phyloP scores from a whole-genome alignment of 2,888 invertebrate species.

The Drosophila infuscata region DNA sequence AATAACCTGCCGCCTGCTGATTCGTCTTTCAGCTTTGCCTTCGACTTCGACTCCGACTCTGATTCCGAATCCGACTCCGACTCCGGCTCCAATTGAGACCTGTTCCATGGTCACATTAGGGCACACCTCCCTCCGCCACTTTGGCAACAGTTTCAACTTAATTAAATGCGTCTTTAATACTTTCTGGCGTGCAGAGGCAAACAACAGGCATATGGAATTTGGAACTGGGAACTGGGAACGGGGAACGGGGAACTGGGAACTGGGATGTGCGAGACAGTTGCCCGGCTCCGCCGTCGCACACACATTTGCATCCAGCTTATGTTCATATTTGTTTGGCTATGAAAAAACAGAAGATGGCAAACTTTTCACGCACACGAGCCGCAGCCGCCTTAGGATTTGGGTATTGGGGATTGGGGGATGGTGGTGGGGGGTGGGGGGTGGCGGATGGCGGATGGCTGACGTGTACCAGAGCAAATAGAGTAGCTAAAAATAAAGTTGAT shows the following conservation, averaged over 20 bases:
- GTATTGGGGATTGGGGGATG: background rate
- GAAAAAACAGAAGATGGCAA: conserved; percentile 58
- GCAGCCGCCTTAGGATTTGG: background rate
- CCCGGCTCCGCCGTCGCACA: conserved; percentile 38
- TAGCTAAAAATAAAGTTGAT: conserved; percentile 75
- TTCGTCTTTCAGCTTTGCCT: conserved; percentile 5
- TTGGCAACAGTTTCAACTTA: conserved; percentile 78
- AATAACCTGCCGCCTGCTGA: conserved; percentile 29
- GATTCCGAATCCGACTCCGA: conserved; percentile 40
- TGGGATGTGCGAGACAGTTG: conserved; percentile 6
- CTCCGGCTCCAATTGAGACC: conserved; percentile 55
- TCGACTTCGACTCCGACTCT: conserved; percentile 30
- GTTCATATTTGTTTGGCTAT: conserved; percentile 75
- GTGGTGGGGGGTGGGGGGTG: too few species aligned
- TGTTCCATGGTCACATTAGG: conserved; percentile 35
- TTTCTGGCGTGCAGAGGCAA: conserved; percentile 48
- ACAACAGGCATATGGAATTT: conserved; percentile 28
- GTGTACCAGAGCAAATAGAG: conserved; percentile 56
- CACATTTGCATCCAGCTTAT: conserved; percentile 70
- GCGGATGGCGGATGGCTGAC: conserved; percentile 1
- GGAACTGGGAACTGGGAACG: background rate
- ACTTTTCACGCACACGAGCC: conserved; percentile 45
- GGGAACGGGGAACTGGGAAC: background rate
- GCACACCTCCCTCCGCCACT: conserved; percentile 34
- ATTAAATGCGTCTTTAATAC: conserved; percentile 81